Percentiles rank a stretch among this genome's conserved stretches.
These are phyloP conservation scores for Sardina pilchardus DNA, from an alignment of 2,113 vertebrate genomes.

Conservation along the genomic window DNA sequence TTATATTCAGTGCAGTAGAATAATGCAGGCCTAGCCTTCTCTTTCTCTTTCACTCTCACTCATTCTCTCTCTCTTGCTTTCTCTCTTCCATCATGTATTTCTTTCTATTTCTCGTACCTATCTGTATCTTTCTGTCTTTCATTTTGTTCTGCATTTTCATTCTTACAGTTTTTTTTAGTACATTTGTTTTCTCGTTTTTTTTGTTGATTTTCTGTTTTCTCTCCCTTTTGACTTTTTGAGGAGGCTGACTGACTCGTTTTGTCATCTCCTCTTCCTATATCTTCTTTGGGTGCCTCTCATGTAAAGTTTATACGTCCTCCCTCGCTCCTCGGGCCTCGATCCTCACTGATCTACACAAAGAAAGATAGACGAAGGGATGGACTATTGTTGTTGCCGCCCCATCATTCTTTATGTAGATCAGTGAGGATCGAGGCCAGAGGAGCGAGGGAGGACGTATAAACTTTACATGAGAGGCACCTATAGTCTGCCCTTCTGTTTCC, in stretches of 20 bases:
- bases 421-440: too few relatives aligned
- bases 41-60: not conserved
- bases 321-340: too few relatives aligned
- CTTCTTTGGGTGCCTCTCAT: too few relatives aligned
- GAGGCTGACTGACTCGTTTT: not conserved
- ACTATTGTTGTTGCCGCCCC: too few relatives aligned
- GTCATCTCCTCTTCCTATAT: not conserved
- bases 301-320: too few relatives aligned
- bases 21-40: constrained; percentile 43
- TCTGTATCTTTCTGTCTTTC: too few relatives aligned
- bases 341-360: too few relatives aligned
- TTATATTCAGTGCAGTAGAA: constrained; percentile 61
- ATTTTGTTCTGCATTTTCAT: not conserved
- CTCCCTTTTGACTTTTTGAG: not conserved
- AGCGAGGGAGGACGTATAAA: too few relatives aligned
- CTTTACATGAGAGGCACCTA: too few relatives aligned
- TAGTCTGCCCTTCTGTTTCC: not conserved
- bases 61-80: not conserved
- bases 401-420: too few relatives aligned
- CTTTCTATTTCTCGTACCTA: not conserved
- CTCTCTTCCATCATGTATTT: not conserved
- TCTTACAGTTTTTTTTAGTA: not conserved
- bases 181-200: too few relatives aligned
- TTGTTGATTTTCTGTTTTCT: not conserved
- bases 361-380: too few relatives aligned